Base-by-base conservation (phyloP, 1,140 invertebrate genomes). In the Solenopsis invicta region DNA sequence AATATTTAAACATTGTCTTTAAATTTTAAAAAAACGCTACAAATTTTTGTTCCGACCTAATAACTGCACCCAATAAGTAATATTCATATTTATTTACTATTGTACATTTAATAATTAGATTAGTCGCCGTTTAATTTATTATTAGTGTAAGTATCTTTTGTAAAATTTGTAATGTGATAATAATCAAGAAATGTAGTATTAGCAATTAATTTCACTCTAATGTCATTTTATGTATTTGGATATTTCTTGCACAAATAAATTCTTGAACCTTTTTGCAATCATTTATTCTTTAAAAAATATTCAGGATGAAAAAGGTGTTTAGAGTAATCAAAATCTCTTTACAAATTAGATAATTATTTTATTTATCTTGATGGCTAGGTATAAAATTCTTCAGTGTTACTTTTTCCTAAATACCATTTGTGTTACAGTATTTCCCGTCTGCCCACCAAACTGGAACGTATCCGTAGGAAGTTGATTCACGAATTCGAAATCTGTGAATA, bases 391-490 rank as follows among this genome's bases (percentile, higher is more conserved):
- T 85, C 37, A 61, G 77, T 13, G 62, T 85, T 24, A 66, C 34
- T 87, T 91, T 72, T 89, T 90, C 61, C 61, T 67, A 21, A 91
- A 74, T 54, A 92, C 96, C 13, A 98, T 95, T 84, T 97, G 97
- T 0, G 98, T 97, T 13, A 98, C 97, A 84, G 97, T 96, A 91
- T 96, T 98, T 74, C 98, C 98, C 37, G 96, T 96, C 96, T 98
- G 97, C 64, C 98, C 98, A 59, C 98, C 98, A 95, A 98, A 99
- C 89, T 97, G 96, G 93, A 98, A 98, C 50, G 96, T 96, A 6
- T 98, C 98, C 9, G 98, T 97, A 50, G 97, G 97, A 91, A 99
- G 97, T 8, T 96, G 95, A 45, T 96, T 94, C 76, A 96, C 89
- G 0, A 97, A 91, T 4, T 95, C 91, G 92, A 98, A 97, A 92